Conservation (phyloP, 2,888 invertebrate species). For the Ennomos fuscantarius region DNA sequence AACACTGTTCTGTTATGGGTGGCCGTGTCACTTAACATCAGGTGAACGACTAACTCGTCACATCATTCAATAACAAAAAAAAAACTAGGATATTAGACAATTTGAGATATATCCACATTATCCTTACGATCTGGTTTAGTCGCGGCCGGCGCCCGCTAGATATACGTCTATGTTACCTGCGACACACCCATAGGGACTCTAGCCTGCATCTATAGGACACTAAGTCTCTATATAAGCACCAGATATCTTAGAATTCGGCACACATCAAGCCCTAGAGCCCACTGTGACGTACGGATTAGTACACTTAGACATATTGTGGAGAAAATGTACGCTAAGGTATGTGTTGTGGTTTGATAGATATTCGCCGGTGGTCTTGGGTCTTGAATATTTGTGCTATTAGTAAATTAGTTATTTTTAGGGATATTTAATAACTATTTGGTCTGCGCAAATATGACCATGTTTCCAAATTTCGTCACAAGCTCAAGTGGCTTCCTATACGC, state of each 20-base stretch:
- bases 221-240: slow-evolving; percentile 76
- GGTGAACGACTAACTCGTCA: no score
- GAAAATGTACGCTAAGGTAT: slow-evolving; percentile 81
- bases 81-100: no score
- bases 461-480: no score
- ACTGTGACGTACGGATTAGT: slow-evolving; percentile 65
- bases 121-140: slow-evolving; percentile 59
- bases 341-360: slow-evolving; percentile 23
- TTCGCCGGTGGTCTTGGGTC: slow-evolving; percentile 1
- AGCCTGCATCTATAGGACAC: slow-evolving; percentile 70
- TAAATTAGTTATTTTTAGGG: no score
- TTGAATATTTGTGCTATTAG: not conserved
- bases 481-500: no score
- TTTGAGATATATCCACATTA: slow-evolving; percentile 49
- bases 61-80: no score
- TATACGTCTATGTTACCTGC: slow-evolving; percentile 60
- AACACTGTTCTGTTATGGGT: no score
- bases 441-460: no score
- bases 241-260: slow-evolving; percentile 76
- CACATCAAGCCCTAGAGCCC: slow-evolving; percentile 75
- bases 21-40: no score
- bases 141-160: slow-evolving; percentile 70
- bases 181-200: slow-evolving; percentile 61
- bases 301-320: slow-evolving; percentile 56
- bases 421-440: no score